Conservation (phyloP, 1,140 invertebrate species). For the Drosophila sp. region DNA sequence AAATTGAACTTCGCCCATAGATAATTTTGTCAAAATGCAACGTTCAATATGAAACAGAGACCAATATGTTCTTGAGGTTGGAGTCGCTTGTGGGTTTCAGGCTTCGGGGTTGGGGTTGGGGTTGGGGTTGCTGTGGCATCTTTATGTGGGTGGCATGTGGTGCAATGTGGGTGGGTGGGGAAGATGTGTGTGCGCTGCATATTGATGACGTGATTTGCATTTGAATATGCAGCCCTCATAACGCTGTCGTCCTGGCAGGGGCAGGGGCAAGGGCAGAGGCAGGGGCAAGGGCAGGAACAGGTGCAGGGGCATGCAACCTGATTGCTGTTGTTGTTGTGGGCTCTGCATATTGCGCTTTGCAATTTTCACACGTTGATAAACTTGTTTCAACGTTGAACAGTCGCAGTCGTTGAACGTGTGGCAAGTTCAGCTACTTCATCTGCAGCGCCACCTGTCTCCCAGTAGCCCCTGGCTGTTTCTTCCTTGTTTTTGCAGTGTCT, state of each 20-base stretch:
- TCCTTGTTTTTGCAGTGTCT: not conserved
- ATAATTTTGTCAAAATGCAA: constrained; percentile 81
- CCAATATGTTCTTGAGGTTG: constrained; percentile 33
- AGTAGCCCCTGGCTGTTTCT: not conserved
- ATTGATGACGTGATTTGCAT: constrained; percentile 83
- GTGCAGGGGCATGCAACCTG: constrained; percentile 1
- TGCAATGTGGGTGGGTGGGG: constrained; percentile 10
- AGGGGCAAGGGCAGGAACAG: not conserved
- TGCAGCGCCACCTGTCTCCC: constrained; percentile 1
- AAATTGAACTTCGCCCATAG: constrained; percentile 66
- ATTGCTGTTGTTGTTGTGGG: constrained; percentile 30
- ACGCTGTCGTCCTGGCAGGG: constrained; percentile 17
- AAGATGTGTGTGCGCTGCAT: constrained; percentile 58
- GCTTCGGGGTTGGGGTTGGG: not conserved
- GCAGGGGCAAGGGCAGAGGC: not conserved
- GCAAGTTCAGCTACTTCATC: constrained; percentile 7
- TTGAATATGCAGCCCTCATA: constrained; percentile 71
- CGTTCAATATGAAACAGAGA: constrained; percentile 51
- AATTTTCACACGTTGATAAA: constrained; percentile 82
- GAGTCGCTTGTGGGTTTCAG: not conserved
- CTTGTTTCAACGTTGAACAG: constrained; percentile 70
- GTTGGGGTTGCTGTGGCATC: not conserved
- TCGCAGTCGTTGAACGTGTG: constrained; percentile 11
- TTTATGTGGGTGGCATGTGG: not conserved
- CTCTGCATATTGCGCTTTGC: constrained; percentile 68